Conservation (phyloP, 2,797 vertebrate genomes). For the Enteromius anoplus region DNA sequence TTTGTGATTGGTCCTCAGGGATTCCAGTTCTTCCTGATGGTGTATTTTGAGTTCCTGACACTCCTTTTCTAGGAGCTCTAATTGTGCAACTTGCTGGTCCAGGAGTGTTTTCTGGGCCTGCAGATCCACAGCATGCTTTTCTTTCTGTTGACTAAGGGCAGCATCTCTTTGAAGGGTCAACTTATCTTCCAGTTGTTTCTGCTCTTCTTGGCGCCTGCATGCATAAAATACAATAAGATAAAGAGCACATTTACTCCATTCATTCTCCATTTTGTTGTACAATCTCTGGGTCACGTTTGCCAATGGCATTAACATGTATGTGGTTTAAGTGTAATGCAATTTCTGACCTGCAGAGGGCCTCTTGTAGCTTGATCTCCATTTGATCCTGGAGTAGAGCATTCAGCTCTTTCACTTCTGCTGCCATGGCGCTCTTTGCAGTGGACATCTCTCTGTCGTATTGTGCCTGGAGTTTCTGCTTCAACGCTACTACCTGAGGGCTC, state of each 20-base stretch:
- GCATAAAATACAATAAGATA: background rate
- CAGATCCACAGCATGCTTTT: conserved; percentile 70
- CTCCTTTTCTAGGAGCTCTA: conserved; percentile 60
- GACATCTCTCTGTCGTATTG: conserved; percentile 70
- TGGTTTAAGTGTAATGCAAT: background rate
- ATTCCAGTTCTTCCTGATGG: conserved; percentile 72
- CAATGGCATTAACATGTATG: background rate
- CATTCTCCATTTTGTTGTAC: background rate
- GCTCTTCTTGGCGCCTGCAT: conserved; percentile 83
- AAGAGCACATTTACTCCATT: conserved; percentile 15
- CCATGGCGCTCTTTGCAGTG: conserved; percentile 68
- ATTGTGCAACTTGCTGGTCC: conserved; percentile 64
- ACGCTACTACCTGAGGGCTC: conserved; percentile 62
- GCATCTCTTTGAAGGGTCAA: conserved; percentile 75
- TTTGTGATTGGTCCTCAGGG: conserved; percentile 68
- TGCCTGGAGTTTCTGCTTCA: conserved; percentile 67
- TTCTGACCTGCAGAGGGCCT: conserved; percentile 80
- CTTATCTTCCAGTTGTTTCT: conserved; percentile 70
- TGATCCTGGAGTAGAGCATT: conserved; percentile 71
- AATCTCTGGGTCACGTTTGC: background rate
- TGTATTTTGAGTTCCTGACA: conserved; percentile 63
- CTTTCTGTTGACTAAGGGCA: conserved; percentile 74
- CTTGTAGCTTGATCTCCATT: conserved; percentile 70
- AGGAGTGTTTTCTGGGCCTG: conserved; percentile 59
- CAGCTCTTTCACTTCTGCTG: conserved; percentile 73